phyloP scores from a whole-genome alignment of 2,113 vertebrate species.

The Dasyornis broadbenti region DNA sequence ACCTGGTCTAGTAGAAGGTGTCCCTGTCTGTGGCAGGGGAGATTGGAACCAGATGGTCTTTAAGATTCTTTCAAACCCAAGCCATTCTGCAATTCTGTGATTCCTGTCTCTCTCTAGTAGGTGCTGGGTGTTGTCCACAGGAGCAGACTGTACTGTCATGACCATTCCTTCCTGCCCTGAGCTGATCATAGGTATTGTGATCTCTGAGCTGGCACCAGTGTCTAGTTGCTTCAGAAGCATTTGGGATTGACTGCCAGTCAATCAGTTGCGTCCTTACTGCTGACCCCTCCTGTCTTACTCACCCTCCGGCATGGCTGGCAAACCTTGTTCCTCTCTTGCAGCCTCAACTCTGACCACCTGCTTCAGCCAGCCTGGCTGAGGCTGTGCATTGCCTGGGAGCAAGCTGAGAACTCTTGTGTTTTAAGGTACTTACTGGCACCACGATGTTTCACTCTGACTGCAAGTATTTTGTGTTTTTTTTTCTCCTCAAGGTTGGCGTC shows the following conservation, averaged over 20 bases:
- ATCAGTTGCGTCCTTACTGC: neutral
- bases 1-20: neutral
- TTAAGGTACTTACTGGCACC: neutral
- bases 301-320: neutral
- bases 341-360: neutral
- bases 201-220: neutral
- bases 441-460: neutral
- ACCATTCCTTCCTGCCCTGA: neutral
- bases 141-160: neutral
- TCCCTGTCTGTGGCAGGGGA: neutral
- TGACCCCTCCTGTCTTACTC: neutral
- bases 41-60: neutral
- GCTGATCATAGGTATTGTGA: neutral
- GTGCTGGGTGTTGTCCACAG: neutral
- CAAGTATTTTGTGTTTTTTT: neutral
- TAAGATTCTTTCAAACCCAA: neutral
- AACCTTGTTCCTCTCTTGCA: neutral
- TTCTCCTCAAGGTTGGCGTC: conserved; percentile 80
- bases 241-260: neutral
- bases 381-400: neutral
- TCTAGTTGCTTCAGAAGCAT: neutral
- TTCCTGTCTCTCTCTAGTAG: neutral
- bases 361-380: neutral
- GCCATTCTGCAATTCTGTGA: neutral
- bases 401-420: neutral